Base-by-base conservation (phyloP, 2,888 invertebrate genomes). In the Melanophora roralis region DNA sequence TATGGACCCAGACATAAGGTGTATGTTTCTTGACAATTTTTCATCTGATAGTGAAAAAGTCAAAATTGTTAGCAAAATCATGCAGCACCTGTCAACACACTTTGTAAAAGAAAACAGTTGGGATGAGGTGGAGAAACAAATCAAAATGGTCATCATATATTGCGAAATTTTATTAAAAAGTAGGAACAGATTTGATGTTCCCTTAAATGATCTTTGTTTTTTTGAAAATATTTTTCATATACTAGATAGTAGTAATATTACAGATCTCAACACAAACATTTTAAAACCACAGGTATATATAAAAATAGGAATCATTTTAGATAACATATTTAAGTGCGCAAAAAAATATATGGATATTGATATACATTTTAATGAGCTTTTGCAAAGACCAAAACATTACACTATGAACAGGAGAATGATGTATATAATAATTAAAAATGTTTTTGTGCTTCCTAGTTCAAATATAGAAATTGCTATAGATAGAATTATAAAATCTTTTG, bases 401-500 rank as follows among this genome's bases (percentile, higher is more conserved):
- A 65, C 16, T 36, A 1, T 11, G 4, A 78, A 65, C 19, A 64
- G 21, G 3, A 60, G 51, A 38, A 78, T 72, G 8, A 21, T 77
- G 65, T 60, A 67, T 34, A 14, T 43, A 1, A 27, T 78, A 60
- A 53, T 72, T 43, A 72, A 78, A 34, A 40, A 60, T 8, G 6
- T 72, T 21, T 78, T 72, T 60, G 14, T n/a, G 1, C 65, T 78
- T 12, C 72, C 72, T 14, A 11, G 1, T 38, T 36, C 59, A 11
- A 14, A 53, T 34, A 78, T 78, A 53, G 72, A 78, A 32, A 21
- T 51, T 32, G 51, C 65, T 0, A 32, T 78, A 5, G 65, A 72
- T 7, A 19, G 12, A 34, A 47, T 67, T 32, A 40, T 72, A 38
- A 27, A 4, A 1, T 36, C 34, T 53, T 1, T 78, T 45, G 60